Conservation (phyloP, 2,113 vertebrate genomes). For the Raja brachyura region DNA sequence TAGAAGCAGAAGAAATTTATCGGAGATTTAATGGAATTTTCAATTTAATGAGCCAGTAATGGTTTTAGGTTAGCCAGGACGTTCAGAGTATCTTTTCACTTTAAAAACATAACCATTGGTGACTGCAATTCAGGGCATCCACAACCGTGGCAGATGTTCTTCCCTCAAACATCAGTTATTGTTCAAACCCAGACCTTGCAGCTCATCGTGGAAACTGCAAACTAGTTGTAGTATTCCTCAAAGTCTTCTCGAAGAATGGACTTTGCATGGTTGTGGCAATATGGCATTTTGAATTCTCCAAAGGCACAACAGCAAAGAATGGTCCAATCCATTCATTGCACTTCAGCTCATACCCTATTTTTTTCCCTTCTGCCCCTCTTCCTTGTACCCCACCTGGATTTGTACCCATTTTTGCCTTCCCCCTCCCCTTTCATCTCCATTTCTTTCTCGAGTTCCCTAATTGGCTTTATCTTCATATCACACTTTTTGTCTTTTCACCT, state of each 20-base stretch:
- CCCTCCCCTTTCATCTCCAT: no score
- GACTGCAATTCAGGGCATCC: not conserved
- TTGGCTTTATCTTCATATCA: no score
- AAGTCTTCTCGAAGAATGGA: not conserved
- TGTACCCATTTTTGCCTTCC: no score
- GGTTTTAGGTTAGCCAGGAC: not conserved
- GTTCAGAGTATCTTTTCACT: not conserved
- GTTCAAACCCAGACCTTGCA: not conserved
- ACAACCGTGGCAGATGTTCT: no score
- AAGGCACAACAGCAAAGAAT: not conserved
- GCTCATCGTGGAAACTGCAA: not conserved
- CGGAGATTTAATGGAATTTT: not conserved
- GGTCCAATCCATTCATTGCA: not conserved
- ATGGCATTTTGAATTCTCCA: not conserved
- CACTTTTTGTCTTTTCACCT: no score
- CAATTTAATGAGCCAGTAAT: constrained; percentile 18
- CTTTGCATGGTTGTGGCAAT: not conserved
- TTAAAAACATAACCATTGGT: not conserved
- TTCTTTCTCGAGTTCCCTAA: no score
- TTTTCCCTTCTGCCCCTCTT: no score
- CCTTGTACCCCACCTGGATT: no score
- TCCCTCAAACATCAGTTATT: not conserved
- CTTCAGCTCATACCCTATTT: not conserved
- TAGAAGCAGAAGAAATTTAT: not conserved
- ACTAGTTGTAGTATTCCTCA: not conserved